Evolutionary conservation across 2,113 vertebrate species (phyloP), one percentile per base, ranked within the genome.

Genomic region (Antechinus stuartii): DNA sequence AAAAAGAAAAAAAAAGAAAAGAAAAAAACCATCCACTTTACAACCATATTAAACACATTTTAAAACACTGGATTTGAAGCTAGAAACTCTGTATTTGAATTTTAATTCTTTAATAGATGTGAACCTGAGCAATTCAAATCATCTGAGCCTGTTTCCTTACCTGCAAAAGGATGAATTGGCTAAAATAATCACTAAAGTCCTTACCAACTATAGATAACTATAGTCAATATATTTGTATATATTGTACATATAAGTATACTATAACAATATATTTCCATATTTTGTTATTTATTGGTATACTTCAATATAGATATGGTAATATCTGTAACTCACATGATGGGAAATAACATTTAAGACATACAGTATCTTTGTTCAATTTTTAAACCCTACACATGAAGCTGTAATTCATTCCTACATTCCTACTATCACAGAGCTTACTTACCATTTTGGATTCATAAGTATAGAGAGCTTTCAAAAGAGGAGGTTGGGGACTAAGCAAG

Each of bases 391-490:
- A 49, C n/a, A 95, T 91, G 23, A 35, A 93, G 14, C 91, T 46
- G 14, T 76, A 76, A n/a, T 76, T 76, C 68, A 42, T 2, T 84
- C 19, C n/a, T 84, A 84, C 35, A 14, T 68, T 35, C 35, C 11
- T 16, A 27, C 16, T 42, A 42, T 42, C 5, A 22, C 35, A 8
- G n/a, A 90, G 55, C 54, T 22, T n/a, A 22, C 97, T 99, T 98
- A 99, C 99, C 99, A 99, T 99, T 98, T 99, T 99, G 98, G 99
- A 99, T 97, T 99, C 99, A 0, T 99, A 99, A 92, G 99, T 99
- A 97, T 99, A 99, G 35, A 99, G 98, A 0, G 99, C 99, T 98
- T 99, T 99, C 94, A 99, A 98, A 11, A 99, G 97, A 1, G 99
- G 99, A 0, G 99, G 99, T 95, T 99, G 99, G 42, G 99, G 99